Evolutionary conservation across 1,140 invertebrate genomes (phyloP).

Genomic region (Trinorchestia longiramus): DNA sequence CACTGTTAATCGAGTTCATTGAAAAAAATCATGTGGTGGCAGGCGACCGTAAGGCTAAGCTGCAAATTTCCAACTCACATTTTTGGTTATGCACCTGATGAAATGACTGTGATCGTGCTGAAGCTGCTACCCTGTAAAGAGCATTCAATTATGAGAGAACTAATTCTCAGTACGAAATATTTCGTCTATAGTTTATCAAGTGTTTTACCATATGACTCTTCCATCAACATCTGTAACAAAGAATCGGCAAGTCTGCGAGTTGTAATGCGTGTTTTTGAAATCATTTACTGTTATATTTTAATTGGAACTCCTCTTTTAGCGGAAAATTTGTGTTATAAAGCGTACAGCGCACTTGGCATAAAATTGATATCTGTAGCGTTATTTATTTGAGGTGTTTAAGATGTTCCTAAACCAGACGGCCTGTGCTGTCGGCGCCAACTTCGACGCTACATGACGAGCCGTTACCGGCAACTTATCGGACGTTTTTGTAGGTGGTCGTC

Average conservation of each 20-base stretch:
- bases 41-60: too few relatives aligned
- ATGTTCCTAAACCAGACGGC: not conserved
- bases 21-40: too few relatives aligned
- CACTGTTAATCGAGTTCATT: too few relatives aligned
- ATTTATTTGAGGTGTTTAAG: conserved; percentile 4
- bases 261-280: not conserved
- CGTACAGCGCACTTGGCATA: not conserved
- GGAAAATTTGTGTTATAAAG: not conserved
- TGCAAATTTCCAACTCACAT: too few relatives aligned
- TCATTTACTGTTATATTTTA: not conserved
- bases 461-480: conserved; percentile 37
- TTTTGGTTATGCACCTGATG: too few relatives aligned
- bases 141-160: not conserved
- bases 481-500: not conserved
- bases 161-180: not conserved
- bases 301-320: not conserved
- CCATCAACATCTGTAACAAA: not conserved
- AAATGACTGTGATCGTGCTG: too few relatives aligned
- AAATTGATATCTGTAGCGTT: not conserved
- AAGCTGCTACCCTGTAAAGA: too few relatives aligned
- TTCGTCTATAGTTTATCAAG: not conserved
- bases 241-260: not conserved
- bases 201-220: not conserved
- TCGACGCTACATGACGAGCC: conserved; percentile 43
- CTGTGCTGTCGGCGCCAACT: not conserved